Conservation (phyloP, 2,797 vertebrate species). For the Sphaeramia orbicularis region DNA sequence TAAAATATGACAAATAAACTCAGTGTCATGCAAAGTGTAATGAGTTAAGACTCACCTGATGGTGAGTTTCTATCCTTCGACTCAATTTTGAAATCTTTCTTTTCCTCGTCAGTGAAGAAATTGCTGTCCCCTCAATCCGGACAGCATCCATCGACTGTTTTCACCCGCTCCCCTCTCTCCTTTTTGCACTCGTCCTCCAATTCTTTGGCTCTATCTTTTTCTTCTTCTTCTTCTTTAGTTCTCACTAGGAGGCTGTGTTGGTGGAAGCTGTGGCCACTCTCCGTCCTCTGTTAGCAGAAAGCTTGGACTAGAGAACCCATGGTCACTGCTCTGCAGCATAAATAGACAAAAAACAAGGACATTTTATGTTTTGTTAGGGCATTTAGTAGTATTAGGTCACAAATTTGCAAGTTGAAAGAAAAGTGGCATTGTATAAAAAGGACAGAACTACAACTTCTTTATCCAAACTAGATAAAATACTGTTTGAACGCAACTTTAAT, state of each 20-base stretch:
- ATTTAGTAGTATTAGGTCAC: not conserved
- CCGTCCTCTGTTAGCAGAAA: slow-evolving; percentile 56
- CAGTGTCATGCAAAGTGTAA: slow-evolving; percentile 1
- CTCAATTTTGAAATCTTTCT: slow-evolving; percentile 90
- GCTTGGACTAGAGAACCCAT: slow-evolving; percentile 51
- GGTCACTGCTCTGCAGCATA: slow-evolving; percentile 38
- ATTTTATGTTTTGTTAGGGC: not conserved
- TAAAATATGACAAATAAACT: not conserved
- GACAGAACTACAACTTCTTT: too few relatives aligned
- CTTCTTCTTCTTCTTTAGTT: slow-evolving; percentile 40
- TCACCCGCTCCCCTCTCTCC: slow-evolving; percentile 80
- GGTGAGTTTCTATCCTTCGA: slow-evolving; percentile 89
- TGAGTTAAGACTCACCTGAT: slow-evolving; percentile 76
- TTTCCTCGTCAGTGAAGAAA: slow-evolving; percentile 88
- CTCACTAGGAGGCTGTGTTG: slow-evolving; percentile 43
- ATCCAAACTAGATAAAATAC: too few relatives aligned
- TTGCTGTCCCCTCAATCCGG: slow-evolving; percentile 87
- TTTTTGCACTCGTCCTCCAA: slow-evolving; percentile 55
- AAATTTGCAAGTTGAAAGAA: not conserved
- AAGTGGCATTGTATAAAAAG: too few relatives aligned
- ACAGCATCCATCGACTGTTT: slow-evolving; percentile 90
- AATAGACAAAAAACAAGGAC: slow-evolving; percentile 12
- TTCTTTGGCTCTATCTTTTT: slow-evolving; percentile 55
- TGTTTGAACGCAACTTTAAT: not conserved
- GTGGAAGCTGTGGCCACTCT: slow-evolving; percentile 43